Evolutionary conservation across 2,888 invertebrate genomes (phyloP), one percentile per base, ranked within the genome.

Genomic region (Leucania comma): DNA sequence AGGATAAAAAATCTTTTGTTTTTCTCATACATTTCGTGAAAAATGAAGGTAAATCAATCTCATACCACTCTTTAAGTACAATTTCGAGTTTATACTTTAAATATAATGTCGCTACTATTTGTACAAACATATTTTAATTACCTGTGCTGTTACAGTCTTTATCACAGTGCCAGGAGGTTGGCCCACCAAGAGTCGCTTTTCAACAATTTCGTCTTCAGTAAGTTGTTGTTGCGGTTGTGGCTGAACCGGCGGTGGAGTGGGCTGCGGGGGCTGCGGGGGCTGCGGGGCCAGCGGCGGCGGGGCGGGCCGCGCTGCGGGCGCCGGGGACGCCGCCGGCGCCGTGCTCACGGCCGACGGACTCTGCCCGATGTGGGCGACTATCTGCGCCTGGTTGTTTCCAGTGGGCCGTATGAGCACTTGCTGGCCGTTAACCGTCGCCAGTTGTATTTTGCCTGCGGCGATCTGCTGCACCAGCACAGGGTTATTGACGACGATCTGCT

Each of bases 81-180:
- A 42, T 17, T 42, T 42, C 17, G 17, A 8, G 29, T 17, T 8
- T 46, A n/a, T 22, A 9, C 6, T 8, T 3, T 26, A n/a, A 17
- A 5, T 9, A 20, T 24, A 46, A 54, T 38, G 14, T 29, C 1
- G 29, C 10, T 54, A 50, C 22, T 57, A 9, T 24, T 48, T 29
- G 20, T 24, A 26, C 17, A 42, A 32, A 70, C 51, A 8, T 72
- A 62, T 66, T 35, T 50, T 64, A 74, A 50, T 91, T 75, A 96
- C 96, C 94, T 98, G 98, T 0, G 98, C 98, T 0, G 98, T 98
- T 10, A 98, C 98, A 85, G 98, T 98, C 91, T 98, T 98, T 72
- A 98, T 98, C 1, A 98, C 97, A 0, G 98, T 98, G 65, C 98
- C 98, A 0, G 98, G 98, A 6, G 98, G 98, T 90, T 98, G 98